phyloP scores from a whole-genome alignment of 2,797 vertebrate species.

The Paguma larvata region DNA sequence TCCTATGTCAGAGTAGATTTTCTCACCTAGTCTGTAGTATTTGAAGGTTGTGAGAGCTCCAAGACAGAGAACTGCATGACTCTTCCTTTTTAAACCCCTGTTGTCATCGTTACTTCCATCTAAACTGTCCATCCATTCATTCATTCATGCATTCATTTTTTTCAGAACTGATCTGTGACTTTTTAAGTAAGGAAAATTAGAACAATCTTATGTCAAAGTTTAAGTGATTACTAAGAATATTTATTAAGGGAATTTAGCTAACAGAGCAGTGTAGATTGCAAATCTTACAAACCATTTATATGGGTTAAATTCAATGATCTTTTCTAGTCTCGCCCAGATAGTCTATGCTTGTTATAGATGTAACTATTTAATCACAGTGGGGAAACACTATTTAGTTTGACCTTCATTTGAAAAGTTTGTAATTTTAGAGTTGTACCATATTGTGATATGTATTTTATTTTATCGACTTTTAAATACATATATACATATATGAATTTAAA shows the following conservation, averaged over 20 bases:
- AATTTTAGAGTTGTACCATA: not conserved
- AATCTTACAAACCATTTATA: not conserved
- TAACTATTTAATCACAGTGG: not conserved
- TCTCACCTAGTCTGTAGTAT: not conserved
- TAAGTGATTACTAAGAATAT: not conserved
- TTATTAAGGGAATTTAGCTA: not conserved
- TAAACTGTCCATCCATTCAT: not conserved
- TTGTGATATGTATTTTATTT: not conserved
- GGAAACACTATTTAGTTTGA: not conserved
- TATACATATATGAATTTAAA: not conserved
- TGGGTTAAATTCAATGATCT: not conserved
- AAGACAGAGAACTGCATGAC: not conserved
- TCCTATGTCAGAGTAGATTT: not conserved
- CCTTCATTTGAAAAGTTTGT: not conserved
- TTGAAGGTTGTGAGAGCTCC: not conserved
- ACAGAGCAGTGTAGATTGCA: not conserved
- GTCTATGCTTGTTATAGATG: not conserved
- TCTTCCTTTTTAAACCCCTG: not conserved
- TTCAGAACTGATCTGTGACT: not conserved
- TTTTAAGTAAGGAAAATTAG: not conserved
- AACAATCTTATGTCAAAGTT: not conserved
- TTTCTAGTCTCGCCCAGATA: not conserved
- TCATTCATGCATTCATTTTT: not conserved
- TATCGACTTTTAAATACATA: not conserved
- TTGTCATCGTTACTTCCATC: not conserved